phyloP scores from a whole-genome alignment of 2,888 invertebrate species.

The Anoncus sp. region DNA sequence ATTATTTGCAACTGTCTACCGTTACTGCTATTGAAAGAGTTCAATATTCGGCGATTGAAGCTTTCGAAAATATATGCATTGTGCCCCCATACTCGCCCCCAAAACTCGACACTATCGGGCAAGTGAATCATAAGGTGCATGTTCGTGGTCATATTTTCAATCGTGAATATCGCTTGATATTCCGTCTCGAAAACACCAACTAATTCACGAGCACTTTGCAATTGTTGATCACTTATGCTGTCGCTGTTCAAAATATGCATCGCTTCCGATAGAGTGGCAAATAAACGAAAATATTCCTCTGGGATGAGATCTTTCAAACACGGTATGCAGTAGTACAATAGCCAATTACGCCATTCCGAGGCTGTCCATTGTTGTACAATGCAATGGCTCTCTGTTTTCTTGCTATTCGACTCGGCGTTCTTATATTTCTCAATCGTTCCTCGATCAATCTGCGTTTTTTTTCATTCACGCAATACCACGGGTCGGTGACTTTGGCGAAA shows the following conservation, averaged over 20 bases:
- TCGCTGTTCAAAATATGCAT: constrained; percentile 38
- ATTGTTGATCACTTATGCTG: constrained; percentile 21
- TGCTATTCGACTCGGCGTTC: constrained; percentile 31
- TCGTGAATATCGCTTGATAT: constrained; percentile 21
- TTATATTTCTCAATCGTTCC: constrained; percentile 11
- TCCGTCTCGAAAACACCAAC: constrained; percentile 7
- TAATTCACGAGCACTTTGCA: constrained; percentile 11
- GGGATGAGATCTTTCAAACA: constrained; percentile 24
- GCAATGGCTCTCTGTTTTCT: constrained; percentile 20
- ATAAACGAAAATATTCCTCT: constrained; percentile 31
- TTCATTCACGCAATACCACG: not conserved
- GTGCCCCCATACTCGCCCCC: constrained; percentile 32
- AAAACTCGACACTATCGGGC: constrained; percentile 26
- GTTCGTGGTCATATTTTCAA: constrained; percentile 26
- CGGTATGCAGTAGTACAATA: constrained; percentile 27
- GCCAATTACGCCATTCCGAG: constrained; percentile 47
- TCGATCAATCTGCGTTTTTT: constrained; percentile 7
- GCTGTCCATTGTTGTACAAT: constrained; percentile 29
- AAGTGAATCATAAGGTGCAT: constrained; percentile 32
- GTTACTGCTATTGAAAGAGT: constrained; percentile 39
- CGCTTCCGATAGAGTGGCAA: constrained; percentile 36
- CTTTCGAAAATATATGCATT: constrained; percentile 36
- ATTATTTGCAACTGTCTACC: constrained; percentile 41
- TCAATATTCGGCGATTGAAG: constrained; percentile 18
- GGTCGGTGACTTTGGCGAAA: not conserved